Evolutionary conservation across 2,797 vertebrate species (phyloP).

Genomic region (Lagorchestes hirsutus): DNA sequence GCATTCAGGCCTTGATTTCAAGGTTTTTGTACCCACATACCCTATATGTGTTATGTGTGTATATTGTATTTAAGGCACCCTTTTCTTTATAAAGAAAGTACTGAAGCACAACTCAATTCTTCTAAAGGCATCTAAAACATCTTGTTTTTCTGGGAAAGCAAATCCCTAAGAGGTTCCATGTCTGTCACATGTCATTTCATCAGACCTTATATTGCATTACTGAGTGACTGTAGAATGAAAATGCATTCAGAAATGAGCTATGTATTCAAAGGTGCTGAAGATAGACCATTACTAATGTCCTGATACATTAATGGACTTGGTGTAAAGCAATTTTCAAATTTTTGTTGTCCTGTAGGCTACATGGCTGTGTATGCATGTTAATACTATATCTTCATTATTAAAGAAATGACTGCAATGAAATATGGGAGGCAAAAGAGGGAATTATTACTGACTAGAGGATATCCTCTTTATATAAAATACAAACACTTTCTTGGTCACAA

Average conservation of each 20-base stretch:
- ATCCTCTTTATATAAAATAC: constrained; percentile 4
- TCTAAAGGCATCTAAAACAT: constrained; percentile 28
- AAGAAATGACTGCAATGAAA: constrained; percentile 18
- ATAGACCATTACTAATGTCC: not conserved
- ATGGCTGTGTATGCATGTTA: not conserved
- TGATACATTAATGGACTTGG: not conserved
- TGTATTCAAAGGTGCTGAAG: not conserved
- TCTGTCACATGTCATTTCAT: not conserved
- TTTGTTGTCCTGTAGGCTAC: not conserved
- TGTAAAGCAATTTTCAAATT: not conserved
- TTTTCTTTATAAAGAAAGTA: constrained; percentile 30
- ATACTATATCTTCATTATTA: not conserved
- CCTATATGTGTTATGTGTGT: not conserved
- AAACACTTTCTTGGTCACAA: not conserved
- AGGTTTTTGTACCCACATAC: not conserved
- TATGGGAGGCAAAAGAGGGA: not conserved
- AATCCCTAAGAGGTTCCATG: not conserved
- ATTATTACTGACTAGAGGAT: constrained; percentile 20
- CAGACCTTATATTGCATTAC: not conserved
- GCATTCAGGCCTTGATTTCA: not conserved
- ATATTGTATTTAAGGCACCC: not conserved
- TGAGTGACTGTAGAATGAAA: not conserved
- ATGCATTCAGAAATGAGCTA: not conserved
- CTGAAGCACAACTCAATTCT: not conserved
- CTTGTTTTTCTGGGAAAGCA: constrained; percentile 36